Conservation (phyloP, 2,113 vertebrate genomes). For the Theristicus caerulescens region DNA sequence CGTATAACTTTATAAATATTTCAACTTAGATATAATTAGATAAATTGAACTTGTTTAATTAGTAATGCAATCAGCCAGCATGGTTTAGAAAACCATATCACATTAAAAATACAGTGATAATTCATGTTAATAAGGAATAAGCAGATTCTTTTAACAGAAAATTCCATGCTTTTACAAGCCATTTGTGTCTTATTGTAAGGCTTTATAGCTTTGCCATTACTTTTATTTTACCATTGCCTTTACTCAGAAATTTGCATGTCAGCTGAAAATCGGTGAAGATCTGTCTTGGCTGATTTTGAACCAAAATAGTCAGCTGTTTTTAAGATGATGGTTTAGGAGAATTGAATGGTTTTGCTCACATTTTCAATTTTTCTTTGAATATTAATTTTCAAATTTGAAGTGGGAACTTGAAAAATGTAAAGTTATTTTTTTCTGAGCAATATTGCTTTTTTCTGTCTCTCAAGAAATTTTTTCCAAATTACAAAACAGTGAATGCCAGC, state of each 20-base stretch:
- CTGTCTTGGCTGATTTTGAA: background rate
- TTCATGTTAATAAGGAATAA: slow-evolving; percentile 25
- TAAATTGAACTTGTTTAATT: slow-evolving; percentile 74
- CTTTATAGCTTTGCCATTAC: background rate
- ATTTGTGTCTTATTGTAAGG: background rate
- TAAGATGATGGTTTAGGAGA: background rate
- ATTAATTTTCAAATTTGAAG: background rate
- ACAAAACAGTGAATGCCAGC: background rate
- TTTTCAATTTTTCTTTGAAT: background rate
- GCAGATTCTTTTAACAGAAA: background rate
- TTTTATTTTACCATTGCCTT: background rate
- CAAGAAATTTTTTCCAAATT: background rate
- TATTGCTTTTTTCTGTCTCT: background rate
- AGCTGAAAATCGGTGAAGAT: background rate
- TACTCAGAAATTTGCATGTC: background rate
- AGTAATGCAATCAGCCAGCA: slow-evolving; percentile 61
- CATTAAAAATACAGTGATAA: slow-evolving; percentile 39
- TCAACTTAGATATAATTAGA: slow-evolving; percentile 71
- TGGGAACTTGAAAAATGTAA: background rate
- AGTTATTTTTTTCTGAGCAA: background rate
- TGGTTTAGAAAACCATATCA: slow-evolving; percentile 41
- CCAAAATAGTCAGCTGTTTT: background rate
- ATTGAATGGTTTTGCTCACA: background rate
- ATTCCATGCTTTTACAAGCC: background rate
- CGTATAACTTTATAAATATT: slow-evolving; percentile 74